Percentiles rank a stretch among this genome's conserved stretches.
These are phyloP conservation scores for Cacatua alba DNA, from an alignment of 2,113 vertebrate genomes.

Conservation along the genomic window DNA sequence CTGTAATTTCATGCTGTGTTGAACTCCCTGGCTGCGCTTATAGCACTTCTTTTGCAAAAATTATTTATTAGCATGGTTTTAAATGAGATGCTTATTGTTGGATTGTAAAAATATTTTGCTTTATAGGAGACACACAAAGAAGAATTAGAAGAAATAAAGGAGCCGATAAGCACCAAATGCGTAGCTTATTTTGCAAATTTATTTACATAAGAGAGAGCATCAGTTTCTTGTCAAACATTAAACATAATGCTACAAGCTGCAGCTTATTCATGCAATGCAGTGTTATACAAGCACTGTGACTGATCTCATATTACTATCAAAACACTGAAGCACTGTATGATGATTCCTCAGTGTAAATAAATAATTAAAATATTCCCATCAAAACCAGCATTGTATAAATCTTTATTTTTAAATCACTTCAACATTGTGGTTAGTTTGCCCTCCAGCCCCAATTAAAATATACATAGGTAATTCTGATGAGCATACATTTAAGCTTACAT, in stretches of 20 bases:
- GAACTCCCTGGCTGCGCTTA: neutral
- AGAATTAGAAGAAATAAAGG: neutral
- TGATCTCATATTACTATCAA: neutral
- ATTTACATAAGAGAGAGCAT: neutral
- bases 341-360: neutral
- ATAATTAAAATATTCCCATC: neutral
- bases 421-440: neutral
- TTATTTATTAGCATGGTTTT: neutral
- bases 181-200: neutral
- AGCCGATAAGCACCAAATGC: neutral
- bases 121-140: neutral
- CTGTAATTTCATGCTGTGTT: neutral
- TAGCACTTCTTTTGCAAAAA: neutral
- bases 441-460: neutral
- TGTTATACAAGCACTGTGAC: neutral
- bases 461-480: neutral
- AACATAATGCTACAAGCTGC: neutral
- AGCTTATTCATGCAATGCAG: neutral
- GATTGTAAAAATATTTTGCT: neutral
- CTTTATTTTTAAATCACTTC: neutral
- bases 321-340: neutral
- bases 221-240: neutral
- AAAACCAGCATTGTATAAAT: neutral
- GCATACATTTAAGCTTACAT: conserved; percentile 76
- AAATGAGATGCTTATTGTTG: neutral